Evolutionary conservation across 2,888 invertebrate species (phyloP).

Genomic region (Polymixis lichenea): DNA sequence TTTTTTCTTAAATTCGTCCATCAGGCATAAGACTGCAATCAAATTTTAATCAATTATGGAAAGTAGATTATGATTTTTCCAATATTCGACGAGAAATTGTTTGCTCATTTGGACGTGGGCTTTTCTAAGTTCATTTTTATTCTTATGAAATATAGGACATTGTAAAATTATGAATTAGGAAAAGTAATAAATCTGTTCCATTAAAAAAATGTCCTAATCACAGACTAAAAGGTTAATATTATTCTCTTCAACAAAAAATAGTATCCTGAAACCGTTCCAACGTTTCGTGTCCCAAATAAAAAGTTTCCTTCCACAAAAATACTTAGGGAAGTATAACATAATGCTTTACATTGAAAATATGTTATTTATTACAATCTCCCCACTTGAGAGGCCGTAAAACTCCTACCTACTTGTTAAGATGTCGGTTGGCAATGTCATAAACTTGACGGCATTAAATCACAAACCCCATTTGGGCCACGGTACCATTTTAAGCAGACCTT

Average conservation of each 20-base stretch:
- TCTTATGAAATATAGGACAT: background rate
- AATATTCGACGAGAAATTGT: background rate
- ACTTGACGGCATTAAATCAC: slow-evolving; percentile 84
- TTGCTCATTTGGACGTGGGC: background rate
- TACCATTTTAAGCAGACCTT: slow-evolving; percentile 71
- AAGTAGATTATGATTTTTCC: slow-evolving; percentile 33
- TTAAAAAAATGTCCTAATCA: background rate
- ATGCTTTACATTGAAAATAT: slow-evolving; percentile 71
- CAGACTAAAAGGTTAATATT: slow-evolving; percentile 18
- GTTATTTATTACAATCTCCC: slow-evolving; percentile 74
- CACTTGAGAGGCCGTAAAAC: slow-evolving; percentile 71
- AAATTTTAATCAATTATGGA: slow-evolving; percentile 47
- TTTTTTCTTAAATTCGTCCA: slow-evolving; percentile 36
- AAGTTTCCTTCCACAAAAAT: slow-evolving; percentile 50
- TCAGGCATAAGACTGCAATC: slow-evolving; percentile 29
- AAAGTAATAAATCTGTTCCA: background rate
- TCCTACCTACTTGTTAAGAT: slow-evolving; percentile 78
- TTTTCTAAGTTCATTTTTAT: background rate
- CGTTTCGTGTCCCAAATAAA: slow-evolving; percentile 48
- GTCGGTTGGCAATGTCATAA: slow-evolving; percentile 79
- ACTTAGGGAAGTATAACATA: slow-evolving; percentile 56
- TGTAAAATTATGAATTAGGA: background rate
- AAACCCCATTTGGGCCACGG: slow-evolving; percentile 76
- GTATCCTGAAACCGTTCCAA: slow-evolving; percentile 21
- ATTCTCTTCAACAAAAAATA: slow-evolving; percentile 2